Evolutionary conservation across 2,113 vertebrate species (phyloP).

Genomic region (Sula dactylatra): DNA sequence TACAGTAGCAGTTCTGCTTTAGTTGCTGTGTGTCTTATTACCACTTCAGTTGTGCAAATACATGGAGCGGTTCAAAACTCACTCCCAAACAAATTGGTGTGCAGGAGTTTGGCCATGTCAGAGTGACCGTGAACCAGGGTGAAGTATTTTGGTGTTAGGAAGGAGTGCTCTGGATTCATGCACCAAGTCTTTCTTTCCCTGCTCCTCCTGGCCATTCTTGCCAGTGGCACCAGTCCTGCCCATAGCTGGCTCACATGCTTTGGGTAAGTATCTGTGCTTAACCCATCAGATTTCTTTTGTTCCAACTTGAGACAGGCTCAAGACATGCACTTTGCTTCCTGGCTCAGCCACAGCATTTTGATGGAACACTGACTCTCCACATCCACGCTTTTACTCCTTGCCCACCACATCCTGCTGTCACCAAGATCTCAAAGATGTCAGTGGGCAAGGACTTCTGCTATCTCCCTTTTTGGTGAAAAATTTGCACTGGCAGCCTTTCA

Average conservation of each 20-base stretch:
- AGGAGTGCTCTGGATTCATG: neutral
- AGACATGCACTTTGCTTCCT: neutral
- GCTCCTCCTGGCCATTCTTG: neutral
- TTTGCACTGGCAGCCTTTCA: neutral
- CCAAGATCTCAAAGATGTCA: neutral
- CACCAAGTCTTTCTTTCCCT: neutral
- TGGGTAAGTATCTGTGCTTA: neutral
- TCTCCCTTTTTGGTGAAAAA: neutral
- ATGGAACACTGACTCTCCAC: neutral
- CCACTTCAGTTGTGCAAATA: neutral
- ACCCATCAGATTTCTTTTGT: neutral
- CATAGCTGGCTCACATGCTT: neutral
- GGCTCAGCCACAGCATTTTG: accelerated
- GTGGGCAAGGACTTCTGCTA: neutral
- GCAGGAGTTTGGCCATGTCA: neutral
- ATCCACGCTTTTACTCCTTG: neutral
- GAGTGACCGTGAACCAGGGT: neutral
- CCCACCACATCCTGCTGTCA: neutral
- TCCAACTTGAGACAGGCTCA: neutral
- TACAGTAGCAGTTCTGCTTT: neutral
- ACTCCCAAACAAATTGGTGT: neutral
- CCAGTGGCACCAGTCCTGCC: neutral
- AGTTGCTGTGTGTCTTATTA: neutral
- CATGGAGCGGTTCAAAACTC: neutral
- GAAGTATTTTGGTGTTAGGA: neutral